phyloP scores from a whole-genome alignment of 2,113 vertebrate genomes.

The Macquaria australasica region DNA sequence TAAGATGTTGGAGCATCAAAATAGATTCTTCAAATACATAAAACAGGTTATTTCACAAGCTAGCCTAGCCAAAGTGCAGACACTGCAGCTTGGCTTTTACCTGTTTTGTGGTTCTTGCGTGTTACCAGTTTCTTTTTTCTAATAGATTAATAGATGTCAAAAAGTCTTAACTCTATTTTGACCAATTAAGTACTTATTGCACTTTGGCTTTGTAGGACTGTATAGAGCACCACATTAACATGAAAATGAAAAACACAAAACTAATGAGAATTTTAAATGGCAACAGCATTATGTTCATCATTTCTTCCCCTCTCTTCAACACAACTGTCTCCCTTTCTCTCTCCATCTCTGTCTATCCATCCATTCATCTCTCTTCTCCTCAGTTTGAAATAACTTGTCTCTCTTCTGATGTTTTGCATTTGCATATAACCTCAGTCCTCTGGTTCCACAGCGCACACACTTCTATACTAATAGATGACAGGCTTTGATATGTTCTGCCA shows the following conservation, averaged over 20 bases:
- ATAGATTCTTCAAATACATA: neutral
- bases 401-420: constrained; percentile 35
- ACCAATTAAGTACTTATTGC: too few species aligned
- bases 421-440: constrained; percentile 41
- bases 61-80: neutral
- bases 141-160: neutral
- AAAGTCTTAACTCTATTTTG: neutral
- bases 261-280: neutral
- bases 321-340: neutral
- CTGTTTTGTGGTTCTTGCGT: too few species aligned
- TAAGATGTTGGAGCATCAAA: neutral
- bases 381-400: constrained; percentile 26
- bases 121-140: too few species aligned
- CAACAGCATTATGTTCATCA: neutral
- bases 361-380: neutral
- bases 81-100: neutral
- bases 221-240: too few species aligned
- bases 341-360: neutral
- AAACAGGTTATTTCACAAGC: neutral
- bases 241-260: neutral
- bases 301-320: neutral
- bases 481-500: constrained; percentile 40
- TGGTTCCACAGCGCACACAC: neutral
- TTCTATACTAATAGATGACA: constrained; percentile 33
- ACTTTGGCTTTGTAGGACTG: too few species aligned